These are phyloP conservation scores for Festucalex cinctus DNA, from an alignment of 2,113 vertebrate species.

Conservation along the genomic window DNA sequence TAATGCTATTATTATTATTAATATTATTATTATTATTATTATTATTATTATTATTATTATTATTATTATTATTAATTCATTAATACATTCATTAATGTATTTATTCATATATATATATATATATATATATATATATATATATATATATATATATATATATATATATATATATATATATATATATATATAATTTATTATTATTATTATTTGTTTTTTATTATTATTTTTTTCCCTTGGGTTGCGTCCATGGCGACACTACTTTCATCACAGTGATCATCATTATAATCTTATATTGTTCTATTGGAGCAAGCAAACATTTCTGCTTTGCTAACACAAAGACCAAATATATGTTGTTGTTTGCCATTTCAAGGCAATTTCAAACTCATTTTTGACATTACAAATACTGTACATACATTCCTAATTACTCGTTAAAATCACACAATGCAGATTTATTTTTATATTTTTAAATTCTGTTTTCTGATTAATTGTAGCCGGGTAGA, in stretches of 20 bases:
- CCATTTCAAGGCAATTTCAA: background rate
- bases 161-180: no score
- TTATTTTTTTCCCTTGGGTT: slow-evolving; percentile 9
- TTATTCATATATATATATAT: no score
- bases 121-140: background rate
- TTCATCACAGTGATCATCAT: slow-evolving; percentile 33
- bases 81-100: no score
- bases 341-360: slow-evolving; percentile 4
- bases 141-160: no score
- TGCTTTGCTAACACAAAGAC: slow-evolving; percentile 5
- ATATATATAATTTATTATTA: no score
- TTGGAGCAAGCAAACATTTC: slow-evolving; percentile 32
- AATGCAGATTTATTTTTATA: background rate
- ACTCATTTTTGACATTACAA: background rate
- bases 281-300: slow-evolving; percentile 43
- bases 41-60: no score
- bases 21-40: no score
- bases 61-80: no score
- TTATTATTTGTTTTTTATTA: background rate
- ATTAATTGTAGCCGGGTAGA: slow-evolving; percentile 35
- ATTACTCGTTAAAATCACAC: background rate
- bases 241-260: slow-evolving; percentile 36
- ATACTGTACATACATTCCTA: background rate
- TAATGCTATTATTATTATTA: no score
- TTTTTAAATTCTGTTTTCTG: slow-evolving; percentile 29